phyloP scores from a whole-genome alignment of 2,888 invertebrate species.

The Gryllus longicercus region DNA sequence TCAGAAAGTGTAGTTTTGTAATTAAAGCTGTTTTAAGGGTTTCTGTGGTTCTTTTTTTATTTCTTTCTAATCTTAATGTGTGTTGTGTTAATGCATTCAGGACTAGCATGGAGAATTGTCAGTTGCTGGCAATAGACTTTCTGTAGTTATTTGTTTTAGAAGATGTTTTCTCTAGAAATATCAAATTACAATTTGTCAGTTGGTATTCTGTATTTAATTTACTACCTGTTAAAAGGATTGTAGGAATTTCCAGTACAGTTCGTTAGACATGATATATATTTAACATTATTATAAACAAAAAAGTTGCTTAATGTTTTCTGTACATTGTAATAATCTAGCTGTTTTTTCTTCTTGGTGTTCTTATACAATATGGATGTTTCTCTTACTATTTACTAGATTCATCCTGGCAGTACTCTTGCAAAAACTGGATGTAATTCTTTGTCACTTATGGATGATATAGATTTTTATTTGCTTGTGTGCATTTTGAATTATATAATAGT shows the following conservation, averaged over 20 bases:
- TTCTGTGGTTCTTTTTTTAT: too few species aligned
- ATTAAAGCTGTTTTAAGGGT: too few species aligned
- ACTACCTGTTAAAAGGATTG: neutral
- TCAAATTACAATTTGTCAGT: neutral
- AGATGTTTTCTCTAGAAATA: neutral
- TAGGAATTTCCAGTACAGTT: neutral
- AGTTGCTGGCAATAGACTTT: neutral
- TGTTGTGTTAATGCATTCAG: neutral
- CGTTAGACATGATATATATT: neutral
- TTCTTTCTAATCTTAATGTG: too few species aligned
- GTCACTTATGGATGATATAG: neutral
- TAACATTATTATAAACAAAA: conserved; percentile 2
- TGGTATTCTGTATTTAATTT: neutral
- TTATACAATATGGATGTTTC: conserved; percentile 17
- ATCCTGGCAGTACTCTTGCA: conserved; percentile 17
- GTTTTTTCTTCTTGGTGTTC: conserved; percentile 17
- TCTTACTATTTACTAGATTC: neutral
- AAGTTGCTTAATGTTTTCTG: conserved; percentile 17
- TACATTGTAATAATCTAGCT: neutral
- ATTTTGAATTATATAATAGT: conserved; percentile 5
- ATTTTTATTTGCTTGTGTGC: conserved; percentile 17
- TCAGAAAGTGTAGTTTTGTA: too few species aligned
- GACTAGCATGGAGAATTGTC: conserved; percentile 8
- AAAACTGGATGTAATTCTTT: neutral
- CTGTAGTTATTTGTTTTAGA: neutral